Evolutionary conservation across 2,888 invertebrate genomes (phyloP), one percentile per base, ranked within the genome.

Genomic region (Muschampia plurimacula): DNA sequence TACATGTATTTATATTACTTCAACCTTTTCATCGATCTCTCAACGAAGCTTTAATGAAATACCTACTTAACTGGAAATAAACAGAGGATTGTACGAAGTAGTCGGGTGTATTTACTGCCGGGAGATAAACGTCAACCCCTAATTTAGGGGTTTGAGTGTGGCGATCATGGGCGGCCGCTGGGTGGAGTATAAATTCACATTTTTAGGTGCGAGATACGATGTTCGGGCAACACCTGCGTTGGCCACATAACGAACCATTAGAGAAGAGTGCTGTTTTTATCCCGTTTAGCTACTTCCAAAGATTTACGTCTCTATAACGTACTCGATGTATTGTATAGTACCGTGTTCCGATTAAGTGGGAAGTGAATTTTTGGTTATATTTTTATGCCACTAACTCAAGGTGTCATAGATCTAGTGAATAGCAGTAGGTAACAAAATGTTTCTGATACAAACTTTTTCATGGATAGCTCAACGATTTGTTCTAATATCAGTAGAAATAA

Each of bases 51-150:
- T 46, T 71, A 60, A 71, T 71, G 66, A 22, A 22, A 22, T 22
- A 67, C 66, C 66, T 62, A 59, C 60, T 72, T 72, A 72, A 72
- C 65, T 72, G 60, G 71, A 72, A 67, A 67, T 72, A 72, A 72
- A 72, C 62, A 62, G 57, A 71, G 67, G 49, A 68, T 68, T 72
- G 67, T 62, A 62, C 62, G 28, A 41, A 67, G 67, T 67, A 72
- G 67, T 72, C 62, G 52, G 86, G 88, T 89, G 85, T 91, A 90
- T 91, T 92, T 91, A 91, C 90, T 87, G 87, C 84, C 72, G 83
- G 85, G 88, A 91, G 91, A 91, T 91, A 86, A 91, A 86, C 90
- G 90, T 89, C 89, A 91, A 92, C 89, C 91, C 89, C 90, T 91
- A 92, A 93, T 92, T 92, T 93, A 92, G 90, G 90, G 89, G 89